Evolutionary conservation across 2,113 vertebrate species (phyloP).

Genomic region (Bos taurus): ARS-UCD2.0 NC_037349.1:53705501-53706000

Average conservation of each 20-base stretch:
- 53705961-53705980: not conserved
- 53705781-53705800: not conserved
- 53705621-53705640: rapidly evolving
- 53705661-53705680: not conserved
- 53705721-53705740: not conserved
- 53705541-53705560: not conserved
- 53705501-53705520: not conserved
- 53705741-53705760: not conserved
- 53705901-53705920: not conserved
- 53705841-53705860: not conserved
- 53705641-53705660: not conserved
- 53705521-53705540: not conserved
- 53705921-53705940: not conserved
- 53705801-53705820: not conserved
- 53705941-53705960: not conserved
- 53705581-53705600: not conserved
- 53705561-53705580: not conserved
- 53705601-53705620: not conserved
- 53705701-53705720: not conserved
- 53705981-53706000: rapidly evolving
- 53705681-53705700: not conserved
- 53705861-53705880: not conserved
- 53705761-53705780: not conserved
- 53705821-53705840: not conserved
- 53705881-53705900: not conserved